Base-by-base conservation (phyloP, 2,888 invertebrate species). In the Laspeyria flexula region DNA sequence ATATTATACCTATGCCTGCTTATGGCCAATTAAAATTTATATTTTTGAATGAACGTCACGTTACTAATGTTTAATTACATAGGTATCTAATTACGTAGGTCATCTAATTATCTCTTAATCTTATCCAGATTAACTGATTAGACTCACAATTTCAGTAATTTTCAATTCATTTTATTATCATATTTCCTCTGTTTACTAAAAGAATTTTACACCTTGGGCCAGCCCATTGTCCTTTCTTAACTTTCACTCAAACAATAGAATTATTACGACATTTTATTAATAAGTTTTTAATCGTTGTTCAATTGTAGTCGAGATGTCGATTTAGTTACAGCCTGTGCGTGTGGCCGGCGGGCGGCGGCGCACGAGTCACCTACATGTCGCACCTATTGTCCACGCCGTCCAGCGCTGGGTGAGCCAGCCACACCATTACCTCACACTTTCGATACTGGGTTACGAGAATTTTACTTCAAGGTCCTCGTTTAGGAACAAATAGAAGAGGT, bases 361-460 rank as follows among this genome's bases (percentile, higher is more conserved):
- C 86, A 85, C 91, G 90, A 86, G 84, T 90, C 90, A 88, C 91
- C 91, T 88, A 90, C 86, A 80, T 89, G 90, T 91, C 90, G 84
- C 90, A 79, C 92, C 92, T 87, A 90, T 90, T 90, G 90, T 90
- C 89, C 86, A 79, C 75, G 77, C 73, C 73, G 71, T 73, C 77
- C 79, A 73, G 78, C 81, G 73, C 81, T 87, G 91, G 91, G 89
- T 83, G 90, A 89, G 89, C 87, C 90, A 77, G 83, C 77, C 71
- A 65, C 72, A 72, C 74, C 81, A 86, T 91, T 92, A 91, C 92
- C 88, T 92, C 92, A 92, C 81, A 88, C 90, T 86, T 86, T 85
- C 91, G 87, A 92, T 91, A 92, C 90, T 90, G 88, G 88, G 88
- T 90, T 91, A 92, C 92, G 88, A 91, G 90, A 89, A 91, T 88